Base-by-base conservation (phyloP, 1,140 invertebrate genomes). In the Drosophila ercepeae region DNA sequence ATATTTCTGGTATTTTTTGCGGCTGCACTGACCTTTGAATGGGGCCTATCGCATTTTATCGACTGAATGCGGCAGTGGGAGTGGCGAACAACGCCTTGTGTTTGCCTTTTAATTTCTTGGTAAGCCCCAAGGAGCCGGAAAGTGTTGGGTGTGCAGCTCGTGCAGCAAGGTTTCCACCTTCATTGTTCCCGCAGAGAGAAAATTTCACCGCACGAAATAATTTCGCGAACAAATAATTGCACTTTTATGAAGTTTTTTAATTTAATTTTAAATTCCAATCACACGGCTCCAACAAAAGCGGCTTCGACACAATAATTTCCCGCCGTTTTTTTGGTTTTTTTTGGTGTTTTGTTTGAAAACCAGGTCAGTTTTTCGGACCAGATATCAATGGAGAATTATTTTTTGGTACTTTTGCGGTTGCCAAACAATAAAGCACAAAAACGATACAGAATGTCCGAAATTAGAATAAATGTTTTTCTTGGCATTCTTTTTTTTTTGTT, bases 381-480 rank as follows among this genome's bases (percentile, higher is more conserved):
- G 14, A 7, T 32, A 67, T 67, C 61, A 68, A 53, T 53, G 60
- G 36, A 36, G 67, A 53, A 68, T 53, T 32, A 68, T 73, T 73
- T 71, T 67, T 75, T 34, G 45, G 69, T 74, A 65, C 53, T 58
- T 48, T 75, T 73, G 70, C 70, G 72, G 71, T 76, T 63, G 46
- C 45, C 53, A 65, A 76, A 79, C 78, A 76, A 65, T 58, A 59
- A 54, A 21, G 55, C 21, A 68, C 32, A 65, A 52, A 41, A 50
- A 41, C 23, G 61, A 71, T 53, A 59, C 61, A 67, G 49, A 78
- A 75, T 72, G 71, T 58, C 81, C 61, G 76, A 84, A 84, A 86
- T 84, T 84, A 84, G 81, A 84, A 84, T 81, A 84, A 84, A 81
- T 84, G 76, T 65, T 76, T 53, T 74, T 73, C 55, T 36, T 58